These are phyloP conservation scores for Homarus gammarus DNA, from an alignment of 2,888 invertebrate genomes.

Conservation along the genomic window DNA sequence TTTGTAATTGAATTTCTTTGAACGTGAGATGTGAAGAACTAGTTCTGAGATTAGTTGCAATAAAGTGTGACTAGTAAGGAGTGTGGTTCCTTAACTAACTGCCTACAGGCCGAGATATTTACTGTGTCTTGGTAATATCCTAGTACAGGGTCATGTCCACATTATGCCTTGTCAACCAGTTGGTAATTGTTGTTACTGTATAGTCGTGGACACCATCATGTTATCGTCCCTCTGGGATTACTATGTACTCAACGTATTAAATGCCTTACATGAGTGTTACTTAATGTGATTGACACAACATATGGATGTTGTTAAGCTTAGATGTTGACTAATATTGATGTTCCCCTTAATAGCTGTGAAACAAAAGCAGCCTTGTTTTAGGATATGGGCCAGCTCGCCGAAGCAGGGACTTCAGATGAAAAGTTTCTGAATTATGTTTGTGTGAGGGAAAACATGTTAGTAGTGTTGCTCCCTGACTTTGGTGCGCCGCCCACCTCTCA, in stretches of 20 bases:
- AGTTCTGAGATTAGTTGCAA: conserved; percentile 44
- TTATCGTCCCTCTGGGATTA: conserved; percentile 33
- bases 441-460: no score
- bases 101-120: conserved; percentile 10
- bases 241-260: conserved; percentile 71
- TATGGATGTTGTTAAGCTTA: conserved; percentile 68
- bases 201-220: conserved; percentile 25
- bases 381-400: not conserved
- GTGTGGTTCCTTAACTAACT: conserved; percentile 28
- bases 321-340: conserved; percentile 62
- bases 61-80: conserved; percentile 30
- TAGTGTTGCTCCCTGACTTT: not conserved
- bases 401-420: not conserved
- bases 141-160: conserved; percentile 56
- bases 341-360: conserved; percentile 22
- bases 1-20: conserved; percentile 19
- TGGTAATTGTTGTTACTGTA: conserved; percentile 60
- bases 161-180: conserved; percentile 58
- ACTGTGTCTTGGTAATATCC: conserved; percentile 10
- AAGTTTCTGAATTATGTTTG: not conserved
- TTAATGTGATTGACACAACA: conserved; percentile 68
- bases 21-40: not conserved
- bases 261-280: conserved; percentile 70
- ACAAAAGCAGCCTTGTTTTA: conserved; percentile 19
- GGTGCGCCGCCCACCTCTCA: not conserved